Evolutionary conservation across 2,113 vertebrate genomes (phyloP), one percentile per base, ranked within the genome.

Genomic region (Toxostoma redivivum): DNA sequence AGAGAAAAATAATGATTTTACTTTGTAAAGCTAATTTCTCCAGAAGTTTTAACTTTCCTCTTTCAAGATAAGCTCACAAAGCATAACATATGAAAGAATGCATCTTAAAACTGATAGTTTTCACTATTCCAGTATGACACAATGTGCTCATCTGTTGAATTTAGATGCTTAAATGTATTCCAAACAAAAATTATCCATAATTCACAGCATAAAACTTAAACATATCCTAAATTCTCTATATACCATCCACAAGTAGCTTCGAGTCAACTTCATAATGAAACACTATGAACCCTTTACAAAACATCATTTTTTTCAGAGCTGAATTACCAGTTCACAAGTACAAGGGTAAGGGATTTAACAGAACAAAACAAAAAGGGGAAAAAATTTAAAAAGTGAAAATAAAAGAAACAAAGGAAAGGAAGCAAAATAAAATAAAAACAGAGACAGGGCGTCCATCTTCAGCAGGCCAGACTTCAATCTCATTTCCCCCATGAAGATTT

Each of bases 381-480:
- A 44, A 61, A 61, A 4, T 14, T 24, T 10, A 15, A 44, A 45
- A 74, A 73, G 51, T 73, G 20, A 28, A 90, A 81, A 65, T 50
- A 73, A 92, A 87, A 90, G 64, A 97, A 97, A 98, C 98, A 97
- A 97, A 98, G 98, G 98, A 98, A 94, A 97, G 85, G 98, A 97
- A 98, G 91, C 96, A 97, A 98, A 98, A 98, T 95, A 98, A 98
- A 98, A 98, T 97, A 96, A 99, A 98, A 99, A 99, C 98, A 99
- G 99, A 99, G 99, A 99, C 99, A 99, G 98, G 99, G 99, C 99
- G 99, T 99, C 99, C 99, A 99, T 99, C 99, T 99, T 99, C 99
- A 98, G 98, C 99, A 97, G 97, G 98, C 98, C 99, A 99, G 98
- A 98, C 99, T 99, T 98, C 98, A 98, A 99, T 99, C 99, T 99